These are phyloP conservation scores for Acanthurus lineatus DNA, from an alignment of 2,797 vertebrate species.

Conservation along the genomic window DNA sequence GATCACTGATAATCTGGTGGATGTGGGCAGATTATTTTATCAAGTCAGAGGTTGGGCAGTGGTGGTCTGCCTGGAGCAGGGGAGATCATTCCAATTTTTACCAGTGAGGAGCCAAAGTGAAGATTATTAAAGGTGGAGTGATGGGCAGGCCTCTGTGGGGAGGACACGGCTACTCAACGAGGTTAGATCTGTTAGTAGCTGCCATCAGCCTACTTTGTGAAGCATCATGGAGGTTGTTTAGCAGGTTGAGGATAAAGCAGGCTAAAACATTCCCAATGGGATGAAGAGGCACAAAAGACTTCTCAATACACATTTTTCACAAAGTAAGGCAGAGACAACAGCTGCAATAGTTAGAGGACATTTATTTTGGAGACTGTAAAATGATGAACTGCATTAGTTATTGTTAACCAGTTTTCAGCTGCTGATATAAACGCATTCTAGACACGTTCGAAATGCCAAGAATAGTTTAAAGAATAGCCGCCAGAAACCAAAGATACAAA, in stretches of 20 bases:
- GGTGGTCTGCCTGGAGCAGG: not conserved
- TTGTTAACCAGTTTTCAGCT: slow-evolving; percentile 68
- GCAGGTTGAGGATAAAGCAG: not conserved
- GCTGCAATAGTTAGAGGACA: slow-evolving; percentile 75
- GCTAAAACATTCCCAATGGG: not conserved
- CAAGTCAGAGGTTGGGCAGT: too few relatives aligned
- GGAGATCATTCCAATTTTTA: slow-evolving; percentile 8
- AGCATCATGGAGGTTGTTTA: not conserved
- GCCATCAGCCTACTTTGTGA: not conserved
- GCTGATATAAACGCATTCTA: slow-evolving; percentile 58
- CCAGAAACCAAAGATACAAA: slow-evolving; percentile 70
- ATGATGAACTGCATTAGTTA: slow-evolving; percentile 64
- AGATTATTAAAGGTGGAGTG: not conserved
- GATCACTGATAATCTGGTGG: too few relatives aligned
- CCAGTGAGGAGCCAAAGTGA: not conserved
- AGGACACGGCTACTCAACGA: not conserved
- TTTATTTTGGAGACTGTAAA: slow-evolving; percentile 83
- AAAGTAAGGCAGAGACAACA: slow-evolving; percentile 40
- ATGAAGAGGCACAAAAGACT: not conserved
- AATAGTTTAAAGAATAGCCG: slow-evolving; percentile 60
- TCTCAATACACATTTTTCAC: not conserved
- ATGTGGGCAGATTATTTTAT: too few relatives aligned
- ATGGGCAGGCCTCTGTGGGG: slow-evolving; percentile 11
- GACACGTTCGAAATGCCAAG: slow-evolving; percentile 47
- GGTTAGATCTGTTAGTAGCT: not conserved